Evolutionary conservation across 2,888 invertebrate species (phyloP), one percentile per base, ranked within the genome.

Genomic region (Empis livida): DNA sequence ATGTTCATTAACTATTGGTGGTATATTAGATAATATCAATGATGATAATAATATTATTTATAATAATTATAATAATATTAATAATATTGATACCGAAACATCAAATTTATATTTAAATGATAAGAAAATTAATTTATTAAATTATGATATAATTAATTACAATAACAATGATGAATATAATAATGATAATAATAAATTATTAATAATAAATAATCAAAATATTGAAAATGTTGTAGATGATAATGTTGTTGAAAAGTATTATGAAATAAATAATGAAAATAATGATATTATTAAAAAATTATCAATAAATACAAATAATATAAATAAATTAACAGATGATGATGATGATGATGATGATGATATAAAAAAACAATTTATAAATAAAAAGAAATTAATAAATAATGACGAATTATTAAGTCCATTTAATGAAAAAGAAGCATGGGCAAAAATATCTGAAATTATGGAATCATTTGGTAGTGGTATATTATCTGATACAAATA

Each of bases 361-460:
- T 37, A 73, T 70, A n/a, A n/a, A n/a, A n/a, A n/a, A n/a, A n/a
- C n/a, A n/a, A n/a, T n/a, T n/a, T n/a, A n/a, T n/a, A n/a, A n/a
- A n/a, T n/a, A n/a, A n/a, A n/a, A n/a, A n/a, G n/a, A n/a, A n/a
- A 73, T 23, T 68, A 74, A 52, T 74, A 5, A 51, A 51, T 10
- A 54, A 51, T n/a, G 55, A 76, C 47, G 77, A 63, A 42, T 58
- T 88, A 56, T 76, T 92, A 57, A 90, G 89, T 63, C 90, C 91
- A 3, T 91, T 91, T 68, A 90, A 93, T 72, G 92, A 93, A 64
- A 73, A 88, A 71, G 17, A 41, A 13, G 63, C 66, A 1, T 94
- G 95, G 90, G 90, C 90, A 20, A 90, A 93, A 72, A 93, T 95
- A 59, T 89, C 90, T 43, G 91, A 93, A 71, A 94, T 94, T 60